These are phyloP conservation scores for Axinella damicornis DNA, from an alignment of 37 sponge, comb jelly and placozoan species.

Conservation along the genomic window DNA sequence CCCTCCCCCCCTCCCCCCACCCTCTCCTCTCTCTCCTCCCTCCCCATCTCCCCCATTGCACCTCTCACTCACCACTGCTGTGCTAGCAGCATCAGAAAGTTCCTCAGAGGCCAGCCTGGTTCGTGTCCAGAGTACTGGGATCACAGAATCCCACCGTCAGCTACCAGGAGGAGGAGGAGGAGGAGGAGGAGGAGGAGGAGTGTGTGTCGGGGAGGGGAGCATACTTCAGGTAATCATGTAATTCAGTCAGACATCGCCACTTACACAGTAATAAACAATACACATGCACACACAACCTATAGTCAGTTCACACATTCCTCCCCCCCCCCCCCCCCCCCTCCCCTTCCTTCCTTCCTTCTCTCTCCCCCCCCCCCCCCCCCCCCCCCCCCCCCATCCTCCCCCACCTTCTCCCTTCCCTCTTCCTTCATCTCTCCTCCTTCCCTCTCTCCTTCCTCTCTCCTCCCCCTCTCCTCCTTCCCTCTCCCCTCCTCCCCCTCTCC, in stretches of 20 bases:
- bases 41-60: neutral
- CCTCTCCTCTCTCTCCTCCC: conserved; percentile 35
- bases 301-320: neutral
- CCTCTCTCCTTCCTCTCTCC: neutral
- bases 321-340: neutral
- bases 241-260: neutral
- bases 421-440: neutral
- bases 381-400: no score
- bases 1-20: neutral
- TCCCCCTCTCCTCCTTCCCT: no score
- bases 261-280: neutral
- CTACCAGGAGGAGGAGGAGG: conserved; percentile 18
- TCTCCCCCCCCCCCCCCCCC: no score
- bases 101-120: conserved; percentile 98
- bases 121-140: conserved; percentile 80
- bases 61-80: conserved; percentile 58
- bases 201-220: no score
- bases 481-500: no score
- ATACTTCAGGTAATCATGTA: neutral
- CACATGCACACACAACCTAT: neutral
- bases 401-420: neutral
- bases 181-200: neutral
- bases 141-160: conserved; percentile 81
- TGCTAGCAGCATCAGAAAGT: conserved; percentile 74
- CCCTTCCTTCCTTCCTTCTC: no score